Evolutionary conservation across 2,113 vertebrate genomes (phyloP).

Genomic region (Vimba vimba): DNA sequence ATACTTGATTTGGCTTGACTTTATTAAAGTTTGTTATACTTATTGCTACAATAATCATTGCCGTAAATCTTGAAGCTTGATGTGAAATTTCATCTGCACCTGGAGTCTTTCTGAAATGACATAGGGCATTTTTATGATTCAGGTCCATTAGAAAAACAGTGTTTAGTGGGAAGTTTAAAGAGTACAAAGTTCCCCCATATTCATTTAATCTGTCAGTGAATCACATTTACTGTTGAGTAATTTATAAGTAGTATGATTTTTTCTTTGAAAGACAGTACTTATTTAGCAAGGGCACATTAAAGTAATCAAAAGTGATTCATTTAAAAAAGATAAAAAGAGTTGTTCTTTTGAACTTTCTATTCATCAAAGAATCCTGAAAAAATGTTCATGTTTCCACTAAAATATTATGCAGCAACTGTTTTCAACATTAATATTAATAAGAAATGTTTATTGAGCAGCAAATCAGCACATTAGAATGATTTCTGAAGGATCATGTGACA

Average conservation of each 20-base stretch:
- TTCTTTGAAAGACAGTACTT: neutral
- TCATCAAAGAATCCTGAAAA: neutral
- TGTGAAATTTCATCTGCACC: neutral
- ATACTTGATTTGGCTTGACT: neutral
- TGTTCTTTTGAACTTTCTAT: too few relatives aligned
- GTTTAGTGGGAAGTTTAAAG: constrained; percentile 14
- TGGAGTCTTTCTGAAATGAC: neutral
- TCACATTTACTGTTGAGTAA: neutral
- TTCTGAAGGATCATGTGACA: neutral
- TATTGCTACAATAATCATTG: neutral
- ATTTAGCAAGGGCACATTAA: neutral
- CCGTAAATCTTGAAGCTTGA: neutral
- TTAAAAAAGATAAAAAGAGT: too few relatives aligned
- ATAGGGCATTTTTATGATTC: constrained; percentile 9
- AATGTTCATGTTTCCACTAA: neutral
- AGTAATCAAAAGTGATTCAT: neutral
- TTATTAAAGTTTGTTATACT: neutral
- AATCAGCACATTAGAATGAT: neutral
- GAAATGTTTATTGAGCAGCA: neutral
- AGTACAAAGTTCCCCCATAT: neutral
- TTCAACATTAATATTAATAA: neutral
- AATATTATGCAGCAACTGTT: neutral
- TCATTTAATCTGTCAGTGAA: neutral
- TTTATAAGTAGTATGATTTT: neutral
- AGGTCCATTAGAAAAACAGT: neutral